These are phyloP conservation scores for Aphyosemion australe DNA, from an alignment of 2,113 vertebrate genomes.

Conservation along the genomic window DNA sequence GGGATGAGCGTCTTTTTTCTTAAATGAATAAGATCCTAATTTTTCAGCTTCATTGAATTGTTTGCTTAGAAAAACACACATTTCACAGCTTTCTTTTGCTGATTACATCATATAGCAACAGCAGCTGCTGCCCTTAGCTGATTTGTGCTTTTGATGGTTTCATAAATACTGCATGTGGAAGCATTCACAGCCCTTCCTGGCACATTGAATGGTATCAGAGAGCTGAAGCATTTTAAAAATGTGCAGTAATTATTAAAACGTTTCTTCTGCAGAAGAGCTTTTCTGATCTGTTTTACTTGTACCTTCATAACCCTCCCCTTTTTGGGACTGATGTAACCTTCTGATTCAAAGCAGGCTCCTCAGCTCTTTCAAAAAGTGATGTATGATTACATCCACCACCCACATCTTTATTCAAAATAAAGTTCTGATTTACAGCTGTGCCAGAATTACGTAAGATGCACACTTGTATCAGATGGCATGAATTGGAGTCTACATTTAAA, in stretches of 20 bases:
- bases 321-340: constrained; percentile 47
- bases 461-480: constrained; percentile 20
- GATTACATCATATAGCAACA: constrained; percentile 33
- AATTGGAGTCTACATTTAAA: neutral
- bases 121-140: constrained; percentile 58
- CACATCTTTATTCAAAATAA: constrained; percentile 47
- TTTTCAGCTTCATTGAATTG: constrained; percentile 2
- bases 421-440: constrained; percentile 8
- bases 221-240: constrained; percentile 28
- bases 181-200: constrained; percentile 60
- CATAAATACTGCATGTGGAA: constrained; percentile 38
- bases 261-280: constrained; percentile 20
- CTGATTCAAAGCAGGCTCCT: constrained; percentile 51
- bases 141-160: constrained; percentile 45
- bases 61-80: constrained; percentile 2
- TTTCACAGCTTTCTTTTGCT: constrained; percentile 25
- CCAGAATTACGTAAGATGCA: constrained; percentile 1
- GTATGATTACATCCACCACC: constrained; percentile 42
- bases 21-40: constrained; percentile 14
- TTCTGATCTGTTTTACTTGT: constrained; percentile 30
- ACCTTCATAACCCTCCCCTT: constrained; percentile 20
- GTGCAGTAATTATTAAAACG: constrained; percentile 55
- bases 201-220: constrained; percentile 34
- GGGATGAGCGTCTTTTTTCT: constrained; percentile 2
- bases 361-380: constrained; percentile 37